Evolutionary conservation across 2,888 invertebrate species (phyloP), one percentile per base, ranked within the genome.

Genomic region (Diplazon laetatorius): DNA sequence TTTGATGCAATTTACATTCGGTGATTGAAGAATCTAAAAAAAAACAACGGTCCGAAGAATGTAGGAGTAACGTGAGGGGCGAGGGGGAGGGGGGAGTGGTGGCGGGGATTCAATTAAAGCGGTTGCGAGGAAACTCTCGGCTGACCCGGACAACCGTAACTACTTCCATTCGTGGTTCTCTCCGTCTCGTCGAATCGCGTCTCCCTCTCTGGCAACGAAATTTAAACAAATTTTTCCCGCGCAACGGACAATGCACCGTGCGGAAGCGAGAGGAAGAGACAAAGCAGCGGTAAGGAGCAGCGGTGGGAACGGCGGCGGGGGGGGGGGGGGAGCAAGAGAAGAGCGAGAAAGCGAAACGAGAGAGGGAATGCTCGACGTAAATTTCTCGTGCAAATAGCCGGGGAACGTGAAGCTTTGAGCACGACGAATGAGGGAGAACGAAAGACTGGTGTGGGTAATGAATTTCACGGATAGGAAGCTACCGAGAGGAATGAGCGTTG

Each of bases 381-480:
- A 85, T 83, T 85, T 85, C 76, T 72, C 75, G 71, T 78, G 68
- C 71, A 78, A 79, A 79, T 79, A 79, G 72, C 68, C 55, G 62
- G 62, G 57, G 46, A 55, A 76, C 60, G 74, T 62, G 70, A 63
- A 75, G 73, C 80, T 81, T 73, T 77, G 52, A 82, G 72, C 50
- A 44, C 70, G 60, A 57, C 18, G 57, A 14, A 22, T 6, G 35
- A n/a, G 59, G 6, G 18, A 18, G 44, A 20, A 20, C 35, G 46
- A 25, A 22, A 50, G 65, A 50, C 52, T 70, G 42, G 76, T 42
- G 75, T 70, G 82, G 75, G 82, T 85, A 85, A 85, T 85, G 84
- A 85, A 85, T 84, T 84, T 85, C 75, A 75, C 72, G 81, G 81
- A 76, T 81, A 80, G 70, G 10, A 42, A 75, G 39, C 39, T 35